phyloP scores from a whole-genome alignment of 2,113 vertebrate species.

The Ameiurus melas region DNA sequence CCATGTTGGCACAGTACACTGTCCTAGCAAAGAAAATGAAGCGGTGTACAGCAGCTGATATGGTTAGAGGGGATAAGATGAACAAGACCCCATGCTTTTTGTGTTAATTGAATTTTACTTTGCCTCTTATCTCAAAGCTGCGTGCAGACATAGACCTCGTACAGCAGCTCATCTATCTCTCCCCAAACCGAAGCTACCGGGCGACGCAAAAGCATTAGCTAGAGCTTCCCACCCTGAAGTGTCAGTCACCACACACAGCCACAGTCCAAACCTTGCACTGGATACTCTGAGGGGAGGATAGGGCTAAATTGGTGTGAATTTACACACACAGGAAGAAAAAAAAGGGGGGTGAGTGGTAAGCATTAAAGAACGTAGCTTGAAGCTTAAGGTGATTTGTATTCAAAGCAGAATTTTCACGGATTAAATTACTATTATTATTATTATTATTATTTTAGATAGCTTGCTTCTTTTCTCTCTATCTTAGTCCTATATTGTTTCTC shows the following conservation, averaged over 20 bases:
- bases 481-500: neutral
- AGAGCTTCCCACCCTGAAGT: neutral
- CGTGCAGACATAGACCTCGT: conserved; percentile 63
- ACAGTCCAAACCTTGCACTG: neutral
- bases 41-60: neutral
- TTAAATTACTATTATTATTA: neutral
- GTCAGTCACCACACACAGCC: neutral
- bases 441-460: neutral
- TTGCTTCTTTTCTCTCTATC: neutral
- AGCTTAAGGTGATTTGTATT: neutral
- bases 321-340: neutral
- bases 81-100: conserved; percentile 40
- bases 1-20: conserved; percentile 4
- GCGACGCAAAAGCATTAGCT: conserved; percentile 27
- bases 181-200: conserved; percentile 49
- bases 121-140: conserved; percentile 68
- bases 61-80: neutral
- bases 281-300: neutral
- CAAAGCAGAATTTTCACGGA: conserved; percentile 20
- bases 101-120: conserved; percentile 71
- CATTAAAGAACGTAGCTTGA: neutral
- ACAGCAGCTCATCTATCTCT: conserved; percentile 57
- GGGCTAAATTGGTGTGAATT: conserved; percentile 8
- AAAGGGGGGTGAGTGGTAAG: neutral
- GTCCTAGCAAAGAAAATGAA: conserved; percentile 11